Percentiles rank a stretch among this genome's conserved stretches.
These are phyloP conservation scores for Sebastes itinus DNA, from an alignment of 2,797 vertebrate species.

Conservation along the genomic window DNA sequence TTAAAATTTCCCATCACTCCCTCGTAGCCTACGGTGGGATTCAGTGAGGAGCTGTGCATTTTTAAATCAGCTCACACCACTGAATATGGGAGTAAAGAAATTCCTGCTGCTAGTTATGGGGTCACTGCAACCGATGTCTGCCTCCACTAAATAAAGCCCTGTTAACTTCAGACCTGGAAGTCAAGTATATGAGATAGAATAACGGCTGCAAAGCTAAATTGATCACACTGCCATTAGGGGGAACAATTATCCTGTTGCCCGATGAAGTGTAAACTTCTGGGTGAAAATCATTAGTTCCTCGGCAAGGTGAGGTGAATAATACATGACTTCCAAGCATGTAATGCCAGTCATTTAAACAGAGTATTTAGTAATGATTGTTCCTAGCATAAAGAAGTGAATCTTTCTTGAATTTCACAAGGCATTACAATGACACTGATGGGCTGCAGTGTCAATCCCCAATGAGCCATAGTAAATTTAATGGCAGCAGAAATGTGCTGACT, in stretches of 20 bases:
- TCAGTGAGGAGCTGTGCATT: conserved; percentile 52
- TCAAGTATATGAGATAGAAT: conserved; percentile 39
- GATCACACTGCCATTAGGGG: conserved; percentile 53
- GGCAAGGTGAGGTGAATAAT: conserved; percentile 62
- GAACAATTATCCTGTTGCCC: conserved; percentile 60
- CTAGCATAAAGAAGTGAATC: conserved; percentile 64
- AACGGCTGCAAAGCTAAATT: conserved; percentile 47
- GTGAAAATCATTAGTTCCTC: conserved; percentile 55
- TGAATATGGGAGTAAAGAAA: conserved; percentile 40
- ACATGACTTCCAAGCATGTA: conserved; percentile 63
- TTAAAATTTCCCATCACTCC: conserved; percentile 65
- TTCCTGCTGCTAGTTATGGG: conserved; percentile 40
- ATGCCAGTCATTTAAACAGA: conserved; percentile 57
- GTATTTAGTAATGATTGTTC: conserved; percentile 70
- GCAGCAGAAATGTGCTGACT: conserved; percentile 79
- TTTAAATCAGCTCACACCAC: conserved; percentile 54
- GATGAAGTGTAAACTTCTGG: conserved; percentile 63
- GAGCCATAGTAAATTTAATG: conserved; percentile 76
- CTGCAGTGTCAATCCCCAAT: conserved; percentile 68
- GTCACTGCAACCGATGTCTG: conserved; percentile 40
- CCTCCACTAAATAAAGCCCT: conserved; percentile 43
- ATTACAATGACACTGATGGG: conserved; percentile 67
- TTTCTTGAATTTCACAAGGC: conserved; percentile 65
- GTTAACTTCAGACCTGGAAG: conserved; percentile 42
- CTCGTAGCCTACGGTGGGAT: conserved; percentile 54